phyloP scores from a whole-genome alignment of 2,113 vertebrate species.

The Plecotus auritus region DNA sequence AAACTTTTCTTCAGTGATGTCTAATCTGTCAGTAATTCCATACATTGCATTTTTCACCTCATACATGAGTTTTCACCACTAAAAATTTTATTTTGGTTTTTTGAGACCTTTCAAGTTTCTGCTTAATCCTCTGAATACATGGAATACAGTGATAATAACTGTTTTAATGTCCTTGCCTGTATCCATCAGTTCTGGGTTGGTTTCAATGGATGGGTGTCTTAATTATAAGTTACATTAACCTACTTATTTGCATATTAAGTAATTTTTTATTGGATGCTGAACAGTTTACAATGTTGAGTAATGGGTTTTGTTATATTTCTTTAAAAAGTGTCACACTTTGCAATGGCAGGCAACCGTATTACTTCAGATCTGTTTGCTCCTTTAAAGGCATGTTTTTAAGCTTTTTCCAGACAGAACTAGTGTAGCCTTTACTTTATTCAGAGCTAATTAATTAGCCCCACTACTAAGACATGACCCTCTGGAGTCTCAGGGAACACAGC shows the following conservation, averaged over 20 bases:
- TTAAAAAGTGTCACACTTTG: neutral
- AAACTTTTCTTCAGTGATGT: neutral
- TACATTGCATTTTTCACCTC: neutral
- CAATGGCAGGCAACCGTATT: neutral
- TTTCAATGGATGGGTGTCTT: neutral
- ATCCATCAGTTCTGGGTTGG: neutral
- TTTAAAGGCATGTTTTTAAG: neutral
- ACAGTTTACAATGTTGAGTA: neutral
- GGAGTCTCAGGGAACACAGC: neutral
- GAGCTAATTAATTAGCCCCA: neutral
- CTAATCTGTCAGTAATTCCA: neutral
- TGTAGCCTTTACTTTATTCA: neutral
- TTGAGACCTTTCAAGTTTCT: neutral
- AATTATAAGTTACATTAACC: neutral
- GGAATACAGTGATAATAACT: neutral
- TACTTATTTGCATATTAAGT: neutral
- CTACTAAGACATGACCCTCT: neutral
- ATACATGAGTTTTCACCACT: neutral
- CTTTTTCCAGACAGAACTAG: neutral
- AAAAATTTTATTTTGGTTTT: neutral
- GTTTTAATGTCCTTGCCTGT: neutral
- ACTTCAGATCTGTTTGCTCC: neutral
- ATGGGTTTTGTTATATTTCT: neutral
- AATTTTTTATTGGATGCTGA: neutral
- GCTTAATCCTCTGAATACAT: neutral